These are phyloP conservation scores for Spheniscus humboldti DNA, from an alignment of 2,797 vertebrate genomes.

Conservation along the genomic window DNA sequence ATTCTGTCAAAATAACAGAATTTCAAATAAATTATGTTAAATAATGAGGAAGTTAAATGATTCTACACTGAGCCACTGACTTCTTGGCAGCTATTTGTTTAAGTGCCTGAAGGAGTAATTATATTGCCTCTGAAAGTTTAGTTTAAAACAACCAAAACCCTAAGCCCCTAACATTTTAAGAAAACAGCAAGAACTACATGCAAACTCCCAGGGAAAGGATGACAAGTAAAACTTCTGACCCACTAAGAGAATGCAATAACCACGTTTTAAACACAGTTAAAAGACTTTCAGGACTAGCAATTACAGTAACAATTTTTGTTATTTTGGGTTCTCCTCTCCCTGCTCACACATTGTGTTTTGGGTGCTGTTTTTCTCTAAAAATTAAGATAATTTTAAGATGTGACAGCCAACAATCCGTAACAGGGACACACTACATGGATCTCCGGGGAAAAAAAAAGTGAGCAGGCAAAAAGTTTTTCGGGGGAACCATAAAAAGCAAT, in stretches of 20 bases:
- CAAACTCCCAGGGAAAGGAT: neutral
- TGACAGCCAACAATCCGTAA: neutral
- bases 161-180: neutral
- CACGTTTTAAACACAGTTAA: neutral
- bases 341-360: neutral
- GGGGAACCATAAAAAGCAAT: constrained; percentile 21
- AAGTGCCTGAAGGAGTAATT: constrained; percentile 10
- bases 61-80: neutral
- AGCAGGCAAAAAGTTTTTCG: constrained; percentile 9
- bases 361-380: neutral
- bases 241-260: neutral
- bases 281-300: neutral
- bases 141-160: neutral
- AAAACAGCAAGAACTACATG: neutral
- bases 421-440: neutral
- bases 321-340: neutral
- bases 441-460: neutral
- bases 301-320: neutral
- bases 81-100: constrained; percentile 32
- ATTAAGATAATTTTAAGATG: neutral
- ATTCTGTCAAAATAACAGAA: constrained; percentile 26
- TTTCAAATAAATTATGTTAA: constrained; percentile 47
- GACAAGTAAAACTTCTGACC: neutral
- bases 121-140: neutral
- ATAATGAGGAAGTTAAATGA: constrained; percentile 27